Base-by-base conservation (phyloP, 2,113 vertebrate genomes). In the Apodemus speciosus region DNA sequence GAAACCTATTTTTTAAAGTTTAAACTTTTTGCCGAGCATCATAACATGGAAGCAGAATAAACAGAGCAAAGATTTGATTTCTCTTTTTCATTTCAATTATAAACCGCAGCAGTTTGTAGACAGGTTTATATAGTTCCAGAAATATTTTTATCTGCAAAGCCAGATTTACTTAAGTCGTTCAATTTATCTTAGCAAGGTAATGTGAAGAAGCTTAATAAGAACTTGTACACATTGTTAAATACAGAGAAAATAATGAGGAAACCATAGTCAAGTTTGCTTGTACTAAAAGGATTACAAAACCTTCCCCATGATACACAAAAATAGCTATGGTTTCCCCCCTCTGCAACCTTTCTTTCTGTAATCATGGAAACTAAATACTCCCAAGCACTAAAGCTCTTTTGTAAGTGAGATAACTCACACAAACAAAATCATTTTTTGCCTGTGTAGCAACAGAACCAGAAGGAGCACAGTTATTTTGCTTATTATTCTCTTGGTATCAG, bases 151-250 rank as follows among this genome's bases (percentile, higher is more conserved):
- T 56, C 81, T 84, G 9, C 21, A 77, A 83, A 92, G 58, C 8
- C 25, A 30, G 62, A 89, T 83, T 94, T 83, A 89, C 80, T 85
- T 92, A 91, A 80, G 40, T 72, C 90, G 56, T 95, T 79, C 69
- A 60, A 71, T 64, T 94, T 81, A 87, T 87, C 46, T 87, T n/a
- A 69, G 71, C 38, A 81, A 77, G 85, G 25, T 56, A 92, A 38
- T 88, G 91, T 62, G 25, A 91, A 21, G 35, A 92, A 94, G 23
- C 16, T 85, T 51, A 90, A 84, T 27, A 83, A 91, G 76, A 93
- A 85, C 43, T 81, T 68, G 38, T 80, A 53, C 40, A 43, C 16
- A 46, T 7, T 71, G 6, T 85, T 64, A 40, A 60, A 77, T 43
- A 20, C 21, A 13, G 9, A 79, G 62, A 96, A 90, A 91, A 75